A percentile compares a stretch with the other conserved stretches of the same genome.
Evolutionary conservation across 35 echinoderm and acorn worm species (phyloP).

Genomic region (Acanthaster planci): DNA sequence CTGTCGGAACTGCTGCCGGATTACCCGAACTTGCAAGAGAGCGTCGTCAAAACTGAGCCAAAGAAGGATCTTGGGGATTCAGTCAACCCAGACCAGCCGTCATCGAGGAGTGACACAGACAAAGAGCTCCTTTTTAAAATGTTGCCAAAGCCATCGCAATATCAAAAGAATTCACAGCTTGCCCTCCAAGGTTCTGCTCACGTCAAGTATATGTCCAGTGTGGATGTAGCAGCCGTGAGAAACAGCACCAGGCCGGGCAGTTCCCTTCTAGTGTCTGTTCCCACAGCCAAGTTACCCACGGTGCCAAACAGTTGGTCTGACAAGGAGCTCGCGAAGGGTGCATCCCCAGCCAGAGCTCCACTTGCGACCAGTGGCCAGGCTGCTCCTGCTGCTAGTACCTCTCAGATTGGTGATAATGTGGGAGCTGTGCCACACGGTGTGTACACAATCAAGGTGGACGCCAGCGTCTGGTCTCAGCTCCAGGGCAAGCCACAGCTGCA

Average conservation of each 20-base stretch:
- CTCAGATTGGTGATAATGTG: neutral
- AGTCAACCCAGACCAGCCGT: neutral
- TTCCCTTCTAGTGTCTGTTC: neutral
- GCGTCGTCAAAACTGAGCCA: neutral
- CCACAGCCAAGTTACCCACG: neutral
- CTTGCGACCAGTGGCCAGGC: neutral
- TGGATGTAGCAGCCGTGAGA: too few relatives aligned
- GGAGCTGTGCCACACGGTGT: constrained; percentile 1
- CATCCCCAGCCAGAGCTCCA: neutral
- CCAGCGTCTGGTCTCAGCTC: constrained; percentile 33
- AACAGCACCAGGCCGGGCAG: neutral
- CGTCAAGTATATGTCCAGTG: too few relatives aligned
- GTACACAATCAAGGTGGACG: constrained; percentile 41
- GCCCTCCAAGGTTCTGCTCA: neutral
- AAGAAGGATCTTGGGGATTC: neutral
- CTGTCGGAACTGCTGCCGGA: neutral
- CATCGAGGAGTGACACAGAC: neutral
- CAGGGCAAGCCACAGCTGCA: constrained; percentile 41
- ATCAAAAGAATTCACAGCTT: neutral
- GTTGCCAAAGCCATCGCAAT: constrained; percentile 9
- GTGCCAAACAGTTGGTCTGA: neutral
- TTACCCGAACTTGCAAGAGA: neutral
- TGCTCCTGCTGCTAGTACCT: neutral
- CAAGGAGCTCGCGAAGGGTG: neutral
- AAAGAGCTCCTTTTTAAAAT: constrained; percentile 13